Percentiles rank a stretch among this genome's conserved stretches.
Conservation (phyloP, 1,140 invertebrate genomes). For the Xylocopa sonorina region DNA sequence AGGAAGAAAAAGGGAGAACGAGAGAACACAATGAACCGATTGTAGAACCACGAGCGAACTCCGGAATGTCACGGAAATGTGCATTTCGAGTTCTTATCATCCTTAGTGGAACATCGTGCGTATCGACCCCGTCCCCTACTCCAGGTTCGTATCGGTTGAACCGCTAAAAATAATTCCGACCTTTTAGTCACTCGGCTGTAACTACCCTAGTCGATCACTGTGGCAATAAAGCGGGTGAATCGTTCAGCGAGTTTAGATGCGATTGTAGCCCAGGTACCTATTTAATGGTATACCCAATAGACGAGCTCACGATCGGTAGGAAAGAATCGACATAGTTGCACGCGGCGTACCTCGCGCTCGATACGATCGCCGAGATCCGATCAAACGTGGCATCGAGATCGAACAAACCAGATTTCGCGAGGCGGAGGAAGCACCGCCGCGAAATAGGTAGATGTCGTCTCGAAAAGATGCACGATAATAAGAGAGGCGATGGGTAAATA, state of each 20-base stretch:
- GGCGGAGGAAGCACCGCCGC: too few species aligned
- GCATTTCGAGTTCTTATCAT: conserved; percentile 43
- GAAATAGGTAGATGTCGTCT: too few species aligned
- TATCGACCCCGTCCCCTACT: conserved; percentile 30
- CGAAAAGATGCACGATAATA: conserved; percentile 13
- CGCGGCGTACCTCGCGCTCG: not conserved
- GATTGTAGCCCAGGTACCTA: not conserved
- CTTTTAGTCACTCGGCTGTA: conserved; percentile 13
- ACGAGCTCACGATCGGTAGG: not conserved
- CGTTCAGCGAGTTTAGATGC: not conserved
- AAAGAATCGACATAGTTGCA: not conserved
- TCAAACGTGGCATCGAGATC: not conserved
- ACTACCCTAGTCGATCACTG: conserved; percentile 10
- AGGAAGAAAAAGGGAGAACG: not conserved
- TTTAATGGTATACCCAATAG: too few species aligned
- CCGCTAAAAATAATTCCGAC: conserved; percentile 48
- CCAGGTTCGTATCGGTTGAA: conserved; percentile 14
- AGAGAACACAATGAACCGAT: conserved; percentile 50
- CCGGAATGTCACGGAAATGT: conserved; percentile 39
- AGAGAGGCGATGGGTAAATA: conserved; percentile 29
- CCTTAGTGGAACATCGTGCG: conserved; percentile 13
- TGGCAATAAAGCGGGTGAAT: not conserved
- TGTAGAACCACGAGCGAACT: conserved; percentile 16
- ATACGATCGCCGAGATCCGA: not conserved
- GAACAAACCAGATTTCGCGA: not conserved